These are phyloP conservation scores for Plusia festucae DNA, from an alignment of 2,888 invertebrate species.

Conservation along the genomic window DNA sequence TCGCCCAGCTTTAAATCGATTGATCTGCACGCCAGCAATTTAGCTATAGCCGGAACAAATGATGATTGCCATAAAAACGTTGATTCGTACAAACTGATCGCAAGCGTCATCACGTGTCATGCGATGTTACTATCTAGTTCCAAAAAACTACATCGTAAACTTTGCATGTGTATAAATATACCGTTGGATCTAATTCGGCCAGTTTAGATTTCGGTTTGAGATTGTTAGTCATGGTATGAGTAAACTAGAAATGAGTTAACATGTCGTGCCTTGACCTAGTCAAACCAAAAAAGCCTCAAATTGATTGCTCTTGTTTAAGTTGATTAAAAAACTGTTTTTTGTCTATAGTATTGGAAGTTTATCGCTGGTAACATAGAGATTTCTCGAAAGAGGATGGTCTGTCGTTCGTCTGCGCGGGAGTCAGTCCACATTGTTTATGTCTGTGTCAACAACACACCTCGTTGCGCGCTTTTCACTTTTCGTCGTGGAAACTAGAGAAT, in stretches of 20 bases:
- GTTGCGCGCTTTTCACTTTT: conserved; percentile 79
- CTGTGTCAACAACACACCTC: conserved; percentile 52
- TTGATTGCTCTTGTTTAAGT: background rate
- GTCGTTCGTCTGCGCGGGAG: background rate
- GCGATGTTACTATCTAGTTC: conserved; percentile 22
- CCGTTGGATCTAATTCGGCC: conserved; percentile 40
- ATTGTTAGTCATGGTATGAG: conserved; percentile 28
- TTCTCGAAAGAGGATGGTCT: background rate
- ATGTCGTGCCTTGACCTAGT: conserved; percentile 16
- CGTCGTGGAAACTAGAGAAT: conserved; percentile 70
- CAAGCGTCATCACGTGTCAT: conserved; percentile 23
- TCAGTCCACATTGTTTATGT: conserved; percentile 25
- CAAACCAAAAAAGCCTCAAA: background rate
- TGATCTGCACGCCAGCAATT: conserved; percentile 5
- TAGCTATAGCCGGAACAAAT: conserved; percentile 1
- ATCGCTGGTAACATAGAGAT: background rate
- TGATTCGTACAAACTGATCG: conserved; percentile 1
- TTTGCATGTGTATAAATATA: conserved; percentile 25
- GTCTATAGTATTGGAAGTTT: background rate
- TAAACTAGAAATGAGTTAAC: conserved; percentile 12
- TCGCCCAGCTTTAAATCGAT: background rate
- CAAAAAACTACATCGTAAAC: conserved; percentile 36
- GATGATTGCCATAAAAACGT: conserved; percentile 3
- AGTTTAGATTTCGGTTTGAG: conserved; percentile 15
- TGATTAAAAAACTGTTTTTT: background rate